Base-by-base conservation (phyloP, 2,888 invertebrate species). In the Trachelus tabidus region DNA sequence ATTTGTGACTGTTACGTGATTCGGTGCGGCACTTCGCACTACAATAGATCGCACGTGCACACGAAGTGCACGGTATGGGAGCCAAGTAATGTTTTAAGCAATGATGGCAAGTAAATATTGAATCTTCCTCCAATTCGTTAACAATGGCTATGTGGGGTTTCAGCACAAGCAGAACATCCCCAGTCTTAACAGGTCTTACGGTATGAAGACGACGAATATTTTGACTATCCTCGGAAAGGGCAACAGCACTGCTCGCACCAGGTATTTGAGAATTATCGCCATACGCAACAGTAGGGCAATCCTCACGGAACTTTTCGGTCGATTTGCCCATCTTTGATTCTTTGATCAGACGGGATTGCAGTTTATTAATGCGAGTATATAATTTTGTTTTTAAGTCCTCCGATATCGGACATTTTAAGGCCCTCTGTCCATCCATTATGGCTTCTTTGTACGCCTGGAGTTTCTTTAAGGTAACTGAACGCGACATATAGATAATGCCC, bases 111-210 rank as follows among this genome's bases (percentile, higher is more conserved):
- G 71, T 31, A 23, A n/a, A 73, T n/a, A 37, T 9, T 33, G 77
- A 37, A 15, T 75, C 68, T 31, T 68, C 33, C 1, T 40, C 69
- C 11, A 34, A 34, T 15, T 40, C 40, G 1, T 40, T 15, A 15
- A 40, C 40, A 15, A 40, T 1, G 15, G 40, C 12, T 12, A 79
- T 12, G 37, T 71, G 69, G 4, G 79, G 81, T 40, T 79, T 73
- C 75, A 68, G 68, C 30, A 79, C 68, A 30, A 79, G 56, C 34
- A 81, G 35, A 37, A 79, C 56, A 69, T 79, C 75, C 12, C 81
- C 76, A 11, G 73, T 12, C 69, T 81, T 75, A 56, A 79, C 76
- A 12, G 74, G 35, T 56, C 68, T 76, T 34, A 11, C 75, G 11
- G 81, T 79, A 12, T 73, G 3, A 56, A 75, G 69, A 30, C 78